These are phyloP conservation scores for Drepanosiphum platanoidis DNA, from an alignment of 2,888 invertebrate genomes.

Conservation along the genomic window DNA sequence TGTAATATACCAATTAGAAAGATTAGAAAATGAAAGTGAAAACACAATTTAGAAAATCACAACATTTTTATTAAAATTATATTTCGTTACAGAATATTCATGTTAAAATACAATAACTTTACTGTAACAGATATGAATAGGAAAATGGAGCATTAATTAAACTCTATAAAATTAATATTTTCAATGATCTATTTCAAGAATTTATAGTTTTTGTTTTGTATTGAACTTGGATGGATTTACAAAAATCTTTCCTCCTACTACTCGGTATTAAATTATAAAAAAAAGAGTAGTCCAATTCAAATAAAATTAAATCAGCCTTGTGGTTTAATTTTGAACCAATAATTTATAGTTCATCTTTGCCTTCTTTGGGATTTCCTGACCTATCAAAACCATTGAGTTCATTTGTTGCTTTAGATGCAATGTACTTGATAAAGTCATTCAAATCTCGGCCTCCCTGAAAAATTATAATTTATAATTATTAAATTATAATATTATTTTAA, in stretches of 20 bases:
- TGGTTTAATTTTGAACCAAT: constrained; percentile 46
- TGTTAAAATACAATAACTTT: constrained; percentile 35
- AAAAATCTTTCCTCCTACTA: neutral
- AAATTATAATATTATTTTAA: neutral
- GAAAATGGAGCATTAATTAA: constrained; percentile 50
- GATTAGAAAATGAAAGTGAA: neutral
- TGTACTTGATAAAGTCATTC: constrained; percentile 93
- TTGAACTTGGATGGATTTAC: constrained; percentile 36
- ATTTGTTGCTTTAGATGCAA: constrained; percentile 88
- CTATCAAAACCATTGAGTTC: constrained; percentile 89
- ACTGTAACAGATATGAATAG: constrained; percentile 44
- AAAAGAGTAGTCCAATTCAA: constrained; percentile 46
- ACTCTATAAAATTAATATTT: constrained; percentile 46
- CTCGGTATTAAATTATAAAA: neutral
- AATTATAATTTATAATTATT: neutral
- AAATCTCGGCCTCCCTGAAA: constrained; percentile 88
- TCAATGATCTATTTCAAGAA: constrained; percentile 33
- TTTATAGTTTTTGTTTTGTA: constrained; percentile 20
- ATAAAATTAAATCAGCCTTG: constrained; percentile 60
- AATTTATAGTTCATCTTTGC: constrained; percentile 73
- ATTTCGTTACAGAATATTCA: constrained; percentile 47
- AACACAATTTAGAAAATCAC: constrained; percentile 52
- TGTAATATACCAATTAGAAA: neutral
- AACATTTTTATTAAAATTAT: constrained; percentile 59
- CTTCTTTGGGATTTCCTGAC: constrained; percentile 75